Base-by-base conservation (phyloP, 2,797 vertebrate genomes). In the Artibeus jamaicensis region DNA sequence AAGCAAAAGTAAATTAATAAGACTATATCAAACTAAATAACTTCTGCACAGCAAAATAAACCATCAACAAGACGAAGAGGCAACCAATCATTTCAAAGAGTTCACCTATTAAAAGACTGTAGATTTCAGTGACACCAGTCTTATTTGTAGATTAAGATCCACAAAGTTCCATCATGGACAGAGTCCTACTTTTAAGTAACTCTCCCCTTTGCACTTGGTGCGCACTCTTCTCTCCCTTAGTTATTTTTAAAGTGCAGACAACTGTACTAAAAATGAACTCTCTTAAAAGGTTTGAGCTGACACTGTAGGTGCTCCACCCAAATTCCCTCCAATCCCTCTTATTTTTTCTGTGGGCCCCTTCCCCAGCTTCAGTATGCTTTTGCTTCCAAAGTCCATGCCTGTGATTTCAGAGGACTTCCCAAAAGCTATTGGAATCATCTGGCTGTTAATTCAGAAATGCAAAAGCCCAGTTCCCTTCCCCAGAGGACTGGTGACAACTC, bases 141-240 rank as follows among this genome's bases (percentile, higher is more conserved):
- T 87, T 95, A 68, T 87, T 14, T 78, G 37, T 83, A 22, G 46
- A 91, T 21, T 57, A 65, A 85, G 32, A 44, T 37, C 50, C 42
- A 24, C 26, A 48, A 77, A 86, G 76, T 6, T 59, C 57, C 10
- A 42, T 46, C 29, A 76, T 65, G 32, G 93, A 94, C 29, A 2
- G 18, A 94, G 96, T 73, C 89, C 67, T 84, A 46, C 48, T 93
- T 93, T 91, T 73, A 89, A 89, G 44, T 92, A 50, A 87, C 79
- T 76, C 46, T 96, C 94, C 44, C 55, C 62, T 91, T 94, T 68
- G 32, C 7, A 81, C 34, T 93, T 83, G 87, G n/a, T 86, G 19
- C 42, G 96, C 18, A 73, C 26, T 96, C n/a, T 83, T 44, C 84
- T 92, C 32, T 94, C 57, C 74, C 34, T 57, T 48, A 48, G n/a